Base-by-base conservation (phyloP, 2,113 vertebrate genomes). In the Acanthochromis polyacanthus region DNA sequence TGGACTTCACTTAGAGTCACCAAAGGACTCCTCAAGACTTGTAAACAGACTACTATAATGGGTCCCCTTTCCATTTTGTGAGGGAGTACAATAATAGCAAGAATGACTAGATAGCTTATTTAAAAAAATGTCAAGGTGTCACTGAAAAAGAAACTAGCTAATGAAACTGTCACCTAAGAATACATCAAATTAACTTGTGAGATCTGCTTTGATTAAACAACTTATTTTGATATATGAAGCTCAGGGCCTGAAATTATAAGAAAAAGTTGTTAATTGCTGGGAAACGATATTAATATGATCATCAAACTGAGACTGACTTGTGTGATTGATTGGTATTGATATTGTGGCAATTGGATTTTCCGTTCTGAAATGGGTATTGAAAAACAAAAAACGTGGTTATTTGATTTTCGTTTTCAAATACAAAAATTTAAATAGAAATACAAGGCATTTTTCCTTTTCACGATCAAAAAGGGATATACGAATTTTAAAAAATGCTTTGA, bases 141-240 rank as follows among this genome's bases (percentile, higher is more conserved):
- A 20, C 25, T 17, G 25, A 46, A 75, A 74, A 75, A 79, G 38
- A 78, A 80, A 86, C 62, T 81, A 73, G 78, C 82, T 88, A 88
- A 88, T 77, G 68, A 85, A 83, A 80, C 71, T 82, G 89, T 87
- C 84, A 84, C 55, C 68, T 61, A 55, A 78, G 88, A 80, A 85
- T 77, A 57, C 62, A 80, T 92, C 85, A 89, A 81, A 90, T 89
- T 80, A 86, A 72, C 64, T 60, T 84, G 80, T 83, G 80, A 72
- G 58, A 84, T 67, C 48, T 45, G 9, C 38, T 80, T 57, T 75
- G 64, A 77, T 74, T 82, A 83, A 87, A 90, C 87, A 71, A 77
- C 75, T 36, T 43, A 90, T 52, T 67, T 50, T 77, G 69, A 86
- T 84, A 58, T 48, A 52, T 51, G 36, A 61, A 78, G 77, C 78